phyloP scores from a whole-genome alignment of 2,888 invertebrate species.

The Mayetiola destructor region DNA sequence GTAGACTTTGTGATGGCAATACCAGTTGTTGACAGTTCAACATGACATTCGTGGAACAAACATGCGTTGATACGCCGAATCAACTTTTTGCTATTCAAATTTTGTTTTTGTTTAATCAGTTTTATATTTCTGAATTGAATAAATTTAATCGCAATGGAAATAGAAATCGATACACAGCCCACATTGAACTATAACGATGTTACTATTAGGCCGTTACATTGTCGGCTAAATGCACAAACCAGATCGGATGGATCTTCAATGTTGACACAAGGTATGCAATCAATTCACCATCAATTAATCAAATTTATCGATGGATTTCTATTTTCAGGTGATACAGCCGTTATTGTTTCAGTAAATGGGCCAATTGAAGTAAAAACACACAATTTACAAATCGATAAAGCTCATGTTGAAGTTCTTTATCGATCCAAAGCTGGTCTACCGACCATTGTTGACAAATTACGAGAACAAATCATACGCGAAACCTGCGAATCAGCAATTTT shows the following conservation, averaged over 20 bases:
- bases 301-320: neutral
- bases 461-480: slow-evolving; percentile 59
- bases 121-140: neutral
- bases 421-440: slow-evolving; percentile 63
- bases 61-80: neutral
- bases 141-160: neutral
- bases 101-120: neutral
- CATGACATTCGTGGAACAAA: too few relatives aligned
- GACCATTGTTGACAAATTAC: slow-evolving; percentile 51
- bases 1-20: too few relatives aligned
- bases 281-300: slow-evolving; percentile 14
- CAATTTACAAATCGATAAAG: slow-evolving; percentile 62
- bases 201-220: slow-evolving; percentile 40
- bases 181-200: neutral
- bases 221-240: slow-evolving; percentile 56
- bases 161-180: neutral
- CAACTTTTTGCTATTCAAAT: neutral
- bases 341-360: slow-evolving; percentile 65
- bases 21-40: too few relatives aligned
- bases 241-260: slow-evolving; percentile 67
- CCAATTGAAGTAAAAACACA: slow-evolving; percentile 65
- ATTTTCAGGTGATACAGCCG: slow-evolving; percentile 58
- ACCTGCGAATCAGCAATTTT: slow-evolving; percentile 62
- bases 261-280: slow-evolving; percentile 52
- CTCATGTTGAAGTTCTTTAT: slow-evolving; percentile 64